phyloP scores from a whole-genome alignment of 2,113 vertebrate genomes.

The Odocoileus hemionus region DNA sequence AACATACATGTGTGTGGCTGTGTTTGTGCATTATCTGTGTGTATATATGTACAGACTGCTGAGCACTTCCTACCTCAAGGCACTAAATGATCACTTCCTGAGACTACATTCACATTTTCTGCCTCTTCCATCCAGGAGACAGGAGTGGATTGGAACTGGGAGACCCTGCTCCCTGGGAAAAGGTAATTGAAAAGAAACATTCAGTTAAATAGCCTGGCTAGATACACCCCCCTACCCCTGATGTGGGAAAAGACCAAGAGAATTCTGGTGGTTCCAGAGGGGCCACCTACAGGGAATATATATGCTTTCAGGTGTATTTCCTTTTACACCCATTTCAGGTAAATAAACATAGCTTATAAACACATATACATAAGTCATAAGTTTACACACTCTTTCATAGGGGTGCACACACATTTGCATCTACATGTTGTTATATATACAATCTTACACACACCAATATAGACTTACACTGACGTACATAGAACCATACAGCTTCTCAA shows the following conservation, averaged over 20 bases:
- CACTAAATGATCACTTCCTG: neutral
- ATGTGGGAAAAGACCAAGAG: neutral
- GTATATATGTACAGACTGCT: neutral
- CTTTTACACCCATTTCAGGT: neutral
- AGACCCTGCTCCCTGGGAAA: neutral
- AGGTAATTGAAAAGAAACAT: neutral
- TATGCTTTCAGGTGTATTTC: neutral
- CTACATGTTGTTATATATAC: neutral
- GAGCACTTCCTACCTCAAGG: constrained; percentile 3
- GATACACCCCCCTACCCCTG: neutral
- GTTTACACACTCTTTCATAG: neutral
- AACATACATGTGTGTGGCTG: neutral
- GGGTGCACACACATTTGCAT: neutral
- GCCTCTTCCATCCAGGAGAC: neutral
- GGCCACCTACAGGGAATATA: neutral
- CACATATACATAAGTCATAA: neutral
- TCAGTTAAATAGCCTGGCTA: neutral
- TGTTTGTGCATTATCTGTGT: neutral
- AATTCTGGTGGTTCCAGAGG: neutral
- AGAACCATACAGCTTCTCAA: neutral
- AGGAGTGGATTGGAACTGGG: neutral
- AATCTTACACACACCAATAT: neutral
- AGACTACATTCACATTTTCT: neutral
- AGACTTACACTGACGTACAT: constrained; percentile 16
- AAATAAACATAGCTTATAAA: neutral